These are phyloP conservation scores for Dasysyrphus tricinctus DNA, from an alignment of 2,888 invertebrate species.

Conservation along the genomic window DNA sequence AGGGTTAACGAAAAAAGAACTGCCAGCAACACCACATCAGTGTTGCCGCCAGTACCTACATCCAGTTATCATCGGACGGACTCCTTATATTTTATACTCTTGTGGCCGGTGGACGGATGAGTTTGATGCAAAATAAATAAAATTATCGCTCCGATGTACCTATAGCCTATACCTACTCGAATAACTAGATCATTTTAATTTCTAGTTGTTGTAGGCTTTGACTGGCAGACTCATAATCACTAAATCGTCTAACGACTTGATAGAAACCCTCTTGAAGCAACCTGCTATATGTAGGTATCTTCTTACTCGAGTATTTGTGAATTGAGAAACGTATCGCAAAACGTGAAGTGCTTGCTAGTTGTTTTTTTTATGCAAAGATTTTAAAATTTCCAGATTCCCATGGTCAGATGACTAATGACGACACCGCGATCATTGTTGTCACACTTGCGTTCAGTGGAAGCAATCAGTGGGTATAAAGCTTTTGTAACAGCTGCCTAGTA, in stretches of 20 bases:
- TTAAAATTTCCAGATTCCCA: constrained; percentile 36
- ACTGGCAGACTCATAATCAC: constrained; percentile 23
- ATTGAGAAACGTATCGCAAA: constrained; percentile 6
- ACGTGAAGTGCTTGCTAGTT: background rate
- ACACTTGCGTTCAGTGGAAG: constrained; percentile 32
- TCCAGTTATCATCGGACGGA: constrained; percentile 30
- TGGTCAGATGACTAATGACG: constrained; percentile 67
- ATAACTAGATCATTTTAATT: constrained; percentile 66
- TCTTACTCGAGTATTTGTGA: background rate
- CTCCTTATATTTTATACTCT: constrained; percentile 50
- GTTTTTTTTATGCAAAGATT: constrained; percentile 5
- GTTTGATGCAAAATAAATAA: constrained; percentile 58
- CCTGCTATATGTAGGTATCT: background rate
- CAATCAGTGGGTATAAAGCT: constrained; percentile 5
- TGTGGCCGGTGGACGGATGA: background rate
- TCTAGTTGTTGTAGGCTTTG: constrained; percentile 12
- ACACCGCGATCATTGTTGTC: constrained; percentile 35
- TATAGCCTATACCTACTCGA: constrained; percentile 37
- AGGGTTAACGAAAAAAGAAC: background rate
- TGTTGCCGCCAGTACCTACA: background rate
- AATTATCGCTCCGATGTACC: constrained; percentile 36
- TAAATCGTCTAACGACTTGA: background rate
- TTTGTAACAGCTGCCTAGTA: too few relatives aligned
- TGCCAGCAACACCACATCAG: background rate
- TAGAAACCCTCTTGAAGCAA: background rate